These are phyloP conservation scores for Acipenser transmontanus DNA, from an alignment of 2,797 vertebrate species.

Conservation along the genomic window DNA sequence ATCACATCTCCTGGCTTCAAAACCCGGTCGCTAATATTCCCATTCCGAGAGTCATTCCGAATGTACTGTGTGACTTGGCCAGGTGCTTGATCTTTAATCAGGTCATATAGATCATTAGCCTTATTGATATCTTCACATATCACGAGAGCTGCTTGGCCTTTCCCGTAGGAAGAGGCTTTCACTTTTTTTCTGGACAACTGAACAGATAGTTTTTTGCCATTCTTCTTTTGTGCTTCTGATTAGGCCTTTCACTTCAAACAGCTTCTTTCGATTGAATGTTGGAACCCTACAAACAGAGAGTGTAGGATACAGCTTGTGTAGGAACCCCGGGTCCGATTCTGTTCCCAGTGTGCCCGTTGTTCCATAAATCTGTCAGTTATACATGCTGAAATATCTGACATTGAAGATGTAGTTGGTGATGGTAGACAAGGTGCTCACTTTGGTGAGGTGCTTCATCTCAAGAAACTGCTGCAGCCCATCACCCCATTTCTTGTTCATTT, in stretches of 20 bases:
- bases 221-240: conserved; percentile 8
- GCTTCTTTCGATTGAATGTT: conserved; percentile 44
- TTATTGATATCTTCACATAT: conserved; percentile 52
- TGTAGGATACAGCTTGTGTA: conserved; percentile 39
- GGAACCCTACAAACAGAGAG: conserved; percentile 47
- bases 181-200: too few relatives aligned
- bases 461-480: conserved; percentile 58
- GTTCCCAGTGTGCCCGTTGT: conserved; percentile 52
- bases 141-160: conserved; percentile 32
- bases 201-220: too few relatives aligned
- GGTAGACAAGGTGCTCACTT: too few relatives aligned
- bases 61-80: conserved; percentile 32
- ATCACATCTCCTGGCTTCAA: conserved; percentile 38
- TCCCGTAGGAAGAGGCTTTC: too few relatives aligned
- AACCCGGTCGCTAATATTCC: conserved; percentile 1
- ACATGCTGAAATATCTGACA: conserved; percentile 41
- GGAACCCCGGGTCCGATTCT: conserved; percentile 34
- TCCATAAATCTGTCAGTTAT: conserved; percentile 44
- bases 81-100: background rate
- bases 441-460: conserved; percentile 50
- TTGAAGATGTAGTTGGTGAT: conserved; percentile 58
- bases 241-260: conserved; percentile 44
- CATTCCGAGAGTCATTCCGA: conserved; percentile 46
- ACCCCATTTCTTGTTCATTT: conserved; percentile 38
- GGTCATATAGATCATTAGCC: conserved; percentile 22